A percentile compares a stretch with the other conserved stretches of the same genome.
phyloP scores from a whole-genome alignment of 2,113 vertebrate genomes.

The Pandion haliaetus region DNA sequence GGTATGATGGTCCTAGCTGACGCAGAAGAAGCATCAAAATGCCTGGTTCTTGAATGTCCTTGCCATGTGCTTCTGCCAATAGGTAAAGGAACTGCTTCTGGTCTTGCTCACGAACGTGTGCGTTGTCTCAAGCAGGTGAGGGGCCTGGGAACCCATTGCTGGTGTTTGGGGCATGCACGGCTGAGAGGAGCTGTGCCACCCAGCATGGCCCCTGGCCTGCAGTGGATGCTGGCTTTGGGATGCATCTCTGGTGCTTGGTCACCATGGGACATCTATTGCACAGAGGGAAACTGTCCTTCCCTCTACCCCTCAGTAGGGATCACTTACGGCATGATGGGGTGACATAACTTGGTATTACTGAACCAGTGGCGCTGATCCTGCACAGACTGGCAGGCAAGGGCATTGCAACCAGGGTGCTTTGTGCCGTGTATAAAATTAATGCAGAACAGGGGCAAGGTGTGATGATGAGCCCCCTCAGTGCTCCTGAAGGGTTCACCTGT shows the following conservation, averaged over 20 bases:
- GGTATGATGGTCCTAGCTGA: neutral
- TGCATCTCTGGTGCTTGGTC: neutral
- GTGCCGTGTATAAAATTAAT: accelerated
- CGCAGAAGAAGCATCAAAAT: neutral
- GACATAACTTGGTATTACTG: neutral
- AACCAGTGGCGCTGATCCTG: accelerated
- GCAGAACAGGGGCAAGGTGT: neutral
- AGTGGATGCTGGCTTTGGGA: neutral
- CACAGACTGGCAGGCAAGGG: accelerated
- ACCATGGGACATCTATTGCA: neutral
- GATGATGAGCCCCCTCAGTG: neutral
- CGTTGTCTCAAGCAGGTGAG: neutral
- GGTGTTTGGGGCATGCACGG: accelerated
- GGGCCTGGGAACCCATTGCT: neutral
- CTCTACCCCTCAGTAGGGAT: neutral
- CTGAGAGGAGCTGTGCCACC: neutral
- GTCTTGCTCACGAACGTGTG: neutral
- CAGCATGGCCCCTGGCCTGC: neutral
- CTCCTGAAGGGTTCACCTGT: too few species aligned
- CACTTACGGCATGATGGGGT: neutral
- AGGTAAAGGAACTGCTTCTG: neutral
- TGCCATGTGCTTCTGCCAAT: neutral
- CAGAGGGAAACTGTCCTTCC: neutral
- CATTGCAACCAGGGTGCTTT: too few species aligned
- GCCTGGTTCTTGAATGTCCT: neutral